These are phyloP conservation scores for Drosophila aff. DNA, from an alignment of 1,140 invertebrate genomes.

Conservation along the genomic window DNA sequence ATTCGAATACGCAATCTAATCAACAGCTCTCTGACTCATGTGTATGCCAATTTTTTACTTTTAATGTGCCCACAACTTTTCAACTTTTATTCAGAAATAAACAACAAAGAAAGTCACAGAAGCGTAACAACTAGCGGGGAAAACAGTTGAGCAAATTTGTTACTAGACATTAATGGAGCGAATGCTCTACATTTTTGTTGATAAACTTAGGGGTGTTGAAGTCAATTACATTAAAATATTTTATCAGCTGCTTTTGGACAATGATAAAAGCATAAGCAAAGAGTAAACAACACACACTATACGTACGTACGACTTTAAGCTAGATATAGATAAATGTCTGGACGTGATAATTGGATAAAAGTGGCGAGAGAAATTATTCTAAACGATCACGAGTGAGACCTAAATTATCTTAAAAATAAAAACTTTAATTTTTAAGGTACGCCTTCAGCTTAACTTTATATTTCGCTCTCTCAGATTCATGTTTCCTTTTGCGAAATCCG, in stretches of 20 bases:
- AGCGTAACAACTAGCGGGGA: constrained; percentile 57
- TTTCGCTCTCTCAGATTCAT: background rate
- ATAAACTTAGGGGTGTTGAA: constrained; percentile 9
- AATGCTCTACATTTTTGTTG: constrained; percentile 24
- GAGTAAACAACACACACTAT: constrained; percentile 12
- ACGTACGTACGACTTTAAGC: constrained; percentile 17
- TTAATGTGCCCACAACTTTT: constrained; percentile 14
- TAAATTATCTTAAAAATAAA: background rate
- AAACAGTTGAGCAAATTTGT: constrained; percentile 68
- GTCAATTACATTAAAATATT: constrained; percentile 55
- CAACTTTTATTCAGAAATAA: constrained; percentile 62
- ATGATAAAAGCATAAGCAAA: constrained; percentile 26
- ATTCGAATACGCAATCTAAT: constrained; percentile 62
- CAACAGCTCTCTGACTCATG: constrained; percentile 59
- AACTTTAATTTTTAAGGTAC: background rate
- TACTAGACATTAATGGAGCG: constrained; percentile 10
- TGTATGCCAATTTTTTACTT: constrained; percentile 42
- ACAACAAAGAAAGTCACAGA: constrained; percentile 50
- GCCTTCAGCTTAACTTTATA: background rate
- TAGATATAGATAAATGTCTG: constrained; percentile 39
- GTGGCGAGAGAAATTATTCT: background rate
- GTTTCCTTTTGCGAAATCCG: constrained; percentile 21
- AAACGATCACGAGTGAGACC: constrained; percentile 7
- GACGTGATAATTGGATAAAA: constrained; percentile 36
- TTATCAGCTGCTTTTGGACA: constrained; percentile 45